A percentile compares a stretch with the other conserved stretches of the same genome.
These are phyloP conservation scores for Gymnoscelis rufifasciata DNA, from an alignment of 2,888 invertebrate species.

Conservation along the genomic window DNA sequence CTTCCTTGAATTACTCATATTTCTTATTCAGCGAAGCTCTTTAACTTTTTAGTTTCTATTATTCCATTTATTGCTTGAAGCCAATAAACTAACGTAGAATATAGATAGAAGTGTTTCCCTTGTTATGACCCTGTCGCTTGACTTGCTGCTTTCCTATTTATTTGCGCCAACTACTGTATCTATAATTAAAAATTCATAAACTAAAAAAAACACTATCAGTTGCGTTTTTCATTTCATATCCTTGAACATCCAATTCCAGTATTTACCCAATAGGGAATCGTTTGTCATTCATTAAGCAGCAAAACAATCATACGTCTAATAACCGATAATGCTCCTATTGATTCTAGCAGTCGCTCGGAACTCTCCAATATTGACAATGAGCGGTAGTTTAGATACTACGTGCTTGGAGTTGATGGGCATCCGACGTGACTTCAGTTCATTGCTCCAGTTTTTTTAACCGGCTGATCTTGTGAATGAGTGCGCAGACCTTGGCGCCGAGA, in stretches of 20 bases:
- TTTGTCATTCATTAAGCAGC: slow-evolving; percentile 52
- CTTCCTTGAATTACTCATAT: too few species aligned
- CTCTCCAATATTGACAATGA: slow-evolving; percentile 76
- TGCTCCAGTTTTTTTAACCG: slow-evolving; percentile 75
- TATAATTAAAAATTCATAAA: too few species aligned
- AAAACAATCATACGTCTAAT: slow-evolving; percentile 62
- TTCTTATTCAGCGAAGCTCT: too few species aligned
- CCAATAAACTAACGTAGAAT: too few species aligned
- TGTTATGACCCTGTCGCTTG: too few species aligned
- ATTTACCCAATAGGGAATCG: neutral
- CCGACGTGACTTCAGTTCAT: slow-evolving; percentile 74
- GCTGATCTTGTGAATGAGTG: slow-evolving; percentile 72
- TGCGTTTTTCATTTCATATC: neutral
- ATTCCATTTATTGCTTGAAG: too few species aligned
- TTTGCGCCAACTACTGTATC: too few species aligned
- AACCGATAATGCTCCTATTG: slow-evolving; percentile 68
- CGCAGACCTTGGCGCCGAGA: slow-evolving; percentile 61
- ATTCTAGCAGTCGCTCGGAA: slow-evolving; percentile 67
- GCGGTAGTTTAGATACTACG: slow-evolving; percentile 77
- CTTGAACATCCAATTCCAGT: neutral
- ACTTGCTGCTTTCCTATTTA: too few species aligned
- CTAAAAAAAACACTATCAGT: neutral
- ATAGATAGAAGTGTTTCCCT: too few species aligned
- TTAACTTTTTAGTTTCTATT: too few species aligned
- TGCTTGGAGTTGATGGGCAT: slow-evolving; percentile 66